These are phyloP conservation scores for Tethea ocularis DNA, from an alignment of 2,888 invertebrate species.

Conservation along the genomic window DNA sequence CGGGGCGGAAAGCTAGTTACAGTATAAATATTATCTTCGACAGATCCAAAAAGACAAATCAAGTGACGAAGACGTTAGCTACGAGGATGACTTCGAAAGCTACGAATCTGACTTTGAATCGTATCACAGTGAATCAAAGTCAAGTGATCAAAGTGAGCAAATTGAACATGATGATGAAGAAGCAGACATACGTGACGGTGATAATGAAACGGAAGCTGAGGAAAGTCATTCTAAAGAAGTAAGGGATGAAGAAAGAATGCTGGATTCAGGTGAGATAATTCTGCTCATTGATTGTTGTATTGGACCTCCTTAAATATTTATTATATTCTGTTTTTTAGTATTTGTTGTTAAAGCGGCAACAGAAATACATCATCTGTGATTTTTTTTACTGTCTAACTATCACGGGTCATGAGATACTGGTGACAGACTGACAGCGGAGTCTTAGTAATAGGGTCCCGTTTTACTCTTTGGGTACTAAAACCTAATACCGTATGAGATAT, in stretches of 20 bases:
- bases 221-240: conserved; percentile 42
- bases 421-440: too few species aligned
- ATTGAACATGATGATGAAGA: conserved; percentile 19
- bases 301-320: too few species aligned
- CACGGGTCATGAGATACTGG: too few species aligned
- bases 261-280: conserved; percentile 67
- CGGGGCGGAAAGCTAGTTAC: too few species aligned
- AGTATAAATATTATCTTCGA: conserved; percentile 8
- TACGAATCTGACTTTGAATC: conserved; percentile 81
- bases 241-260: conserved; percentile 69
- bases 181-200: conserved; percentile 1
- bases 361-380: too few species aligned
- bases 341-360: too few species aligned
- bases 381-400: too few species aligned
- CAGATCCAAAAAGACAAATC: conserved; percentile 38
- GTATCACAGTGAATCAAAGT: conserved; percentile 51
- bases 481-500: too few species aligned
- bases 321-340: too few species aligned
- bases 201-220: conserved; percentile 19
- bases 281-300: too few species aligned
- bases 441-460: too few species aligned
- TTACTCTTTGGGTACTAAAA: too few species aligned
- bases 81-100: conserved; percentile 81
- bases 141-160: conserved; percentile 25
- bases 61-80: conserved; percentile 68